Base-by-base conservation (phyloP, 2,113 vertebrate genomes). In the Nettapus auritus region DNA sequence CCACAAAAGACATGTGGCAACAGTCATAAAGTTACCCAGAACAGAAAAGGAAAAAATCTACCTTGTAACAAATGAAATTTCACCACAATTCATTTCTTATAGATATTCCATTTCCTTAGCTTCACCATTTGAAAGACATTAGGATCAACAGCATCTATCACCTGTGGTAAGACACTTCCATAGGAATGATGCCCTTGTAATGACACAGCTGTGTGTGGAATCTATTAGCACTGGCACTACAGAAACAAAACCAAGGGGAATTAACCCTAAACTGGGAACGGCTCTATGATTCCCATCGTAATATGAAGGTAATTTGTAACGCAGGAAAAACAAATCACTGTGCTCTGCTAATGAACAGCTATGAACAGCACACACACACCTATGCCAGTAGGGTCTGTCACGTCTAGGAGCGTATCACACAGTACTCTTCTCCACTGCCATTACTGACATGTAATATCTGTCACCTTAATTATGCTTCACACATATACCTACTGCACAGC, bases 121-220 rank as follows among this genome's bases (percentile, higher is more conserved):
- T 85, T 79, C 70, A 79, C 13, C 66, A 55, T 76, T 89, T 88
- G 57, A 86, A 94, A 94, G 53, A 42, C 31, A 57, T 87, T 89
- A 94, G 44, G 50, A 90, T 42, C 83, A 93, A 76, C 88, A 81
- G 12, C n/a, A 86, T 81, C 63, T 67, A 34, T 82, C 66, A 84
- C 73, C 48, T 69, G 86, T 86, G 69, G 77, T 29, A 76, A 79
- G 62, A 76, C 82, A 55, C 56, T 60, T 31, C 42, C 6, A 63
- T 70, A 46, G 1, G 3, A 70, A 75, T 81, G 68, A 42, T 46
- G 86, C 46, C 46, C 62, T 68, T 31, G 56, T 26, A 86, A 64
- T 23, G 71, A 56, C 52, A 44, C 36, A 48, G 52, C 46, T 75
- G 71, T 10, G 12, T 64, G 48, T 57, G 85, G 70, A 52, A 66